Base-by-base conservation (phyloP, 2,797 vertebrate genomes). In the Phylloscopus collybita region DNA sequence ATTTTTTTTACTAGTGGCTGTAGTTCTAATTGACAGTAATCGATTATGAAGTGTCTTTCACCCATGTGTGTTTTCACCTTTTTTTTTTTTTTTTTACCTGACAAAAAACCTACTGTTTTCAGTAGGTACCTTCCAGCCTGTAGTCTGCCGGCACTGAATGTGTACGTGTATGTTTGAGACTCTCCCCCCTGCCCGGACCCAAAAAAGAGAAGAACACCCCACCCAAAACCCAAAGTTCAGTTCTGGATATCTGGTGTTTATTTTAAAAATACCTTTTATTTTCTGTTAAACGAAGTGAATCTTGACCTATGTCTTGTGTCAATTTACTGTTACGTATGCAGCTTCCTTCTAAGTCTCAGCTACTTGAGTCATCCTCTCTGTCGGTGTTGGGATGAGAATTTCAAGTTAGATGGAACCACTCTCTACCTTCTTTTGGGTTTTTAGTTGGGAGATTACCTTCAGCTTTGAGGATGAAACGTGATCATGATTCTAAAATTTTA, bases 161-260 rank as follows among this genome's bases (percentile, higher is more conserved):
- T 49, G 9, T 7, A 0, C n/a, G 3, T 42, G 8, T 61, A 1
- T 22, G 40, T 64, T 20, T 70, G 36, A 34, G n/a, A 36, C 16
- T 25, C 11, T 18, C 1, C 3, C 18, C 12, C 57, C 6, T 3
- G 4, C 15, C 13, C 0, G 2, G 4, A 36, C 10, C 7, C 44
- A n/a, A 7, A 80, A 73, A 54, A 57, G 21, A 36, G 64, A 61
- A 6, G 13, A 36, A 13, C 23, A 51, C 6, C 4, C 3, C 45
- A 49, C 7, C 15, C 0, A 0, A 19, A 81, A 62, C 16, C 5
- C 13, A 16, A 16, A 64, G 42, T 40, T 29, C 19, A 4, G 21
- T 66, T 59, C 44, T 59, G 25, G n/a, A 19, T 34, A 8, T 36
- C 5, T 23, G 42, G 23, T 54, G 10, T 47, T 47, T 30, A 4